Evolutionary conservation across 2,113 vertebrate species (phyloP).

Genomic region (Cephalopholis sonnerati): DNA sequence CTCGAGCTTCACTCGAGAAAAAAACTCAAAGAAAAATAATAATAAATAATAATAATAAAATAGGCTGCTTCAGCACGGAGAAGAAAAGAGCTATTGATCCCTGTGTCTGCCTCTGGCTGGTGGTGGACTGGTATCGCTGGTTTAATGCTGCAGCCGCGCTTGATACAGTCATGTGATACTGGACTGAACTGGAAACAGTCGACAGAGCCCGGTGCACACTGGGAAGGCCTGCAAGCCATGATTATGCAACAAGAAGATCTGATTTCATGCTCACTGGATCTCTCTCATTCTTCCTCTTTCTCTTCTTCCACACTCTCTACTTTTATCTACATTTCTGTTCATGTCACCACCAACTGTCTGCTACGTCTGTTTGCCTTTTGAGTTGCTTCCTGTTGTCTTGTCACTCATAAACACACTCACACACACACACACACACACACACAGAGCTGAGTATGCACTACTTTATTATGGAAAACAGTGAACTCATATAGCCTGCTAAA

Average conservation of each 20-base stretch:
- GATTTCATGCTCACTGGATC: slow-evolving; percentile 68
- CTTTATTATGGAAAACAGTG: neutral
- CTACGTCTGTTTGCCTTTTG: neutral
- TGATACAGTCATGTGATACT: slow-evolving; percentile 65
- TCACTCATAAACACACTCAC: neutral
- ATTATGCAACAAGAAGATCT: slow-evolving; percentile 72
- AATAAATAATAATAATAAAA: neutral
- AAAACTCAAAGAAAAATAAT: neutral
- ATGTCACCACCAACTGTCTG: neutral
- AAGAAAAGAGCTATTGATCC: slow-evolving; percentile 41
- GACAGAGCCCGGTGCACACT: slow-evolving; percentile 37
- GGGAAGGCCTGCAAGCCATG: slow-evolving; percentile 65
- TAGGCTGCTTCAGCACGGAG: neutral
- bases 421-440: no score
- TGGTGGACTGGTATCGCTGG: slow-evolving; percentile 54
- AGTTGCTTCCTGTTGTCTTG: neutral
- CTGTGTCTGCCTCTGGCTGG: slow-evolving; percentile 22
- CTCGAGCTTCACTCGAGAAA: neutral
- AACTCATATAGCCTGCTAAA: slow-evolving; percentile 18
- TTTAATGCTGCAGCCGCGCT: slow-evolving; percentile 45
- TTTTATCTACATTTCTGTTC: neutral
- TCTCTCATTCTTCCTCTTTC: neutral
- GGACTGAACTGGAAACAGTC: slow-evolving; percentile 46
- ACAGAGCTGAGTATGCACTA: neutral
- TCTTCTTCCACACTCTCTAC: neutral